Percentiles rank a stretch among this genome's conserved stretches.
Evolutionary conservation across 2,113 vertebrate species (phyloP).

Genomic region (Lamprologus tigripictilis): DNA sequence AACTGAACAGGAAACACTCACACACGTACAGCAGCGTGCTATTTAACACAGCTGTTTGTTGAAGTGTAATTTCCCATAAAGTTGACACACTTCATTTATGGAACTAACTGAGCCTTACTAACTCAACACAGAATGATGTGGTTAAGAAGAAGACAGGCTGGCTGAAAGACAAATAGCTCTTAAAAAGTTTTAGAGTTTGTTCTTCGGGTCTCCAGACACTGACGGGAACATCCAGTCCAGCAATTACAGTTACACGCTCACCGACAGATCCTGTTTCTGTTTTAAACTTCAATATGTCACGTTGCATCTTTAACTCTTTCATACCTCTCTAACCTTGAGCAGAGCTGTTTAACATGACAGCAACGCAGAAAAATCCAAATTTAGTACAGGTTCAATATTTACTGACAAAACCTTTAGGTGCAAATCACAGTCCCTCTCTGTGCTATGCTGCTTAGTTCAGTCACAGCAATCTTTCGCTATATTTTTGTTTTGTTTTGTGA

Average conservation of each 20-base stretch:
- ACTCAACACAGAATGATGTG: neutral
- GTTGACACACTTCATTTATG: neutral
- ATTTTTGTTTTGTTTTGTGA: neutral
- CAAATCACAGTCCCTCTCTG: neutral
- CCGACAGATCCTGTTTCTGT: neutral
- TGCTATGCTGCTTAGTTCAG: neutral
- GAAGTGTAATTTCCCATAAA: neutral
- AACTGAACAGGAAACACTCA: neutral
- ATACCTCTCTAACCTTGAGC: neutral
- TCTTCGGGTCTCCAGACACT: neutral
- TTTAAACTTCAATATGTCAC: neutral
- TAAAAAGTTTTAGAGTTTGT: neutral
- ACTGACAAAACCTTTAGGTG: neutral
- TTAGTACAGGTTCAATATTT: neutral
- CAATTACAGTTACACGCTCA: neutral
- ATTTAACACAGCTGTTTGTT: neutral
- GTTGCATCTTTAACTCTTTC: neutral
- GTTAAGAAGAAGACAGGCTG: neutral
- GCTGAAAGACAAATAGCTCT: neutral
- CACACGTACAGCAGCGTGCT: neutral
- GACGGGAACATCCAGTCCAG: neutral
- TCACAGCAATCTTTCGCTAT: neutral
- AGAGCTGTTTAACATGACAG: neutral
- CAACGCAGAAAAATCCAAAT: accelerated
- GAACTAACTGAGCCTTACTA: neutral